Percentiles rank a stretch among this genome's conserved stretches.
phyloP scores from a whole-genome alignment of 2,113 vertebrate species.

The Psittacula cyanocephala region DNA sequence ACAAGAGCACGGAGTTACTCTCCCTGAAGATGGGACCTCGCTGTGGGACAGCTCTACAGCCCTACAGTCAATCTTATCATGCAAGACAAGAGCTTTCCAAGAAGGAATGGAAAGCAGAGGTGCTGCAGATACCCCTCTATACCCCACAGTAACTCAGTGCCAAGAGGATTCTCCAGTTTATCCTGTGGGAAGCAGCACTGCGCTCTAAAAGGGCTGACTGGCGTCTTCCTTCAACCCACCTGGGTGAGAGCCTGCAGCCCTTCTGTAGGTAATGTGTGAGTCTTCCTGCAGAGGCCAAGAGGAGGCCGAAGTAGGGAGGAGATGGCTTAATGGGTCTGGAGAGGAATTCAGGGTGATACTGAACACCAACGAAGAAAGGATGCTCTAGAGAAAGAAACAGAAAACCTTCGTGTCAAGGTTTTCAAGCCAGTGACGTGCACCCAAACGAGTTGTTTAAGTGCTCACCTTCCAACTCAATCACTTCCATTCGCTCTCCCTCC shows the following conservation, averaged over 20 bases:
- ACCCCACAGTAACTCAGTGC: not conserved
- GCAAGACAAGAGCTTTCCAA: not conserved
- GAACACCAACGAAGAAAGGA: constrained; percentile 92
- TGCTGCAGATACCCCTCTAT: not conserved
- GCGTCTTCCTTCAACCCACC: constrained; percentile 68
- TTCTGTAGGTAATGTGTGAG: constrained; percentile 89
- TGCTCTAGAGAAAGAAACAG: constrained; percentile 79
- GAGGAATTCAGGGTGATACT: constrained; percentile 95
- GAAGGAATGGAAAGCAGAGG: not conserved
- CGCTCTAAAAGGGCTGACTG: not conserved
- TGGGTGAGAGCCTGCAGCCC: constrained; percentile 89
- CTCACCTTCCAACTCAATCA: constrained; percentile 91
- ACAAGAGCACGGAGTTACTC: not conserved
- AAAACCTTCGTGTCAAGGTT: not conserved
- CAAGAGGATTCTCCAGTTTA: not conserved
- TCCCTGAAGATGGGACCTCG: not conserved
- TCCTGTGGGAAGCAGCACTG: not conserved
- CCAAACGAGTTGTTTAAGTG: not conserved
- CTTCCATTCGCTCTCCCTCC: constrained; percentile 94
- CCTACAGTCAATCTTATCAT: not conserved
- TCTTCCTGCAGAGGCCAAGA: constrained; percentile 88
- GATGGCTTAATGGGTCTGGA: constrained; percentile 96
- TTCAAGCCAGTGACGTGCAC: not conserved
- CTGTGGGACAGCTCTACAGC: not conserved
- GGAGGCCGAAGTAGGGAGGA: constrained; percentile 90